A percentile compares a stretch with the other conserved stretches of the same genome.
Evolutionary conservation across 2,113 vertebrate species (phyloP).

Genomic region (Hirundichthys speculiger): DNA sequence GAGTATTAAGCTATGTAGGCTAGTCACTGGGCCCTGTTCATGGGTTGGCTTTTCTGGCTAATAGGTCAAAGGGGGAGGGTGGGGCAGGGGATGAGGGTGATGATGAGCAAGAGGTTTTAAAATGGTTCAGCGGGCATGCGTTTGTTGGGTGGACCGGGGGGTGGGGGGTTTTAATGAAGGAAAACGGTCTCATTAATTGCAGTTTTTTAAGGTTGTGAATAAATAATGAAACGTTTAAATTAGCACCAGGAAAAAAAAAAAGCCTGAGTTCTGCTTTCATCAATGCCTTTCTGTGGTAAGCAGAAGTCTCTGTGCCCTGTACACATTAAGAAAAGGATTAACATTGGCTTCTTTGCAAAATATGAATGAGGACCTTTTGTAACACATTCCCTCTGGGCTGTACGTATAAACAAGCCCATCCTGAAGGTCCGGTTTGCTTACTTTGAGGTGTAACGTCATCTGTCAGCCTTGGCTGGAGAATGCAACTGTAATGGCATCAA

Average conservation of each 20-base stretch:
- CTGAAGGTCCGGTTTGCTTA: constrained; percentile 25
- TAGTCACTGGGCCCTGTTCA: constrained; percentile 40
- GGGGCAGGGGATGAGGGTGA: constrained; percentile 58
- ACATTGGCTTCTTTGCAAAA: constrained; percentile 53
- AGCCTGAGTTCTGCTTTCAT: background rate
- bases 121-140: constrained; percentile 39
- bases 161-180: background rate
- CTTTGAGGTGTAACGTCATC: background rate
- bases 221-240: no score
- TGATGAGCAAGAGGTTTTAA: constrained; percentile 61
- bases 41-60: constrained; percentile 58
- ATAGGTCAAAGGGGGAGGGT: constrained; percentile 62
- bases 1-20: constrained; percentile 60
- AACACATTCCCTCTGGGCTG: constrained; percentile 21
- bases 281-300: background rate
- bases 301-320: constrained; percentile 9
- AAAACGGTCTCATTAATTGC: no score
- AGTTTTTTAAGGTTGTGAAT: no score
- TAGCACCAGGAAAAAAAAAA: no score
- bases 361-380: constrained; percentile 57
- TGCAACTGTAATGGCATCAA: background rate
- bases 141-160: constrained; percentile 21
- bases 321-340: constrained; percentile 14
- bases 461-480: constrained; percentile 9
- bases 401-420: constrained; percentile 21